Conservation (phyloP, 1,140 invertebrate species). For the Euwallacea fornicatus region DNA sequence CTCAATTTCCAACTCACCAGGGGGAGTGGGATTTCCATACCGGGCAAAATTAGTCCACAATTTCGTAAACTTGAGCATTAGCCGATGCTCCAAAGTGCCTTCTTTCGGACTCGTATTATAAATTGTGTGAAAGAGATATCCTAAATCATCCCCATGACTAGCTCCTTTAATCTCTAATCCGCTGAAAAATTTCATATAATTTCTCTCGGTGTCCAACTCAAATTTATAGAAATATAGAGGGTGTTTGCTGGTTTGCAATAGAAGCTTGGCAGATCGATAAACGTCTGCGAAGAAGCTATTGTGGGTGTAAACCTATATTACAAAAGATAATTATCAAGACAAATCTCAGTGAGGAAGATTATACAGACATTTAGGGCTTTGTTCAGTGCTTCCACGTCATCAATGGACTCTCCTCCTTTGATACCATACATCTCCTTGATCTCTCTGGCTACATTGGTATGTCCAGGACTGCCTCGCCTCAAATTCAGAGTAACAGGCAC, state of each 20-base stretch:
- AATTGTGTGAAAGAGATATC: constrained; percentile 61
- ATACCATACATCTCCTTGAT: constrained; percentile 45
- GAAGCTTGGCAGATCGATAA: constrained; percentile 26
- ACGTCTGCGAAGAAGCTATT: constrained; percentile 40
- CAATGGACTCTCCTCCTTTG: background rate
- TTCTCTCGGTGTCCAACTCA: constrained; percentile 38
- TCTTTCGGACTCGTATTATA: constrained; percentile 50
- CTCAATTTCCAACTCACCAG: constrained; percentile 45
- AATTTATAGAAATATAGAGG: constrained; percentile 43
- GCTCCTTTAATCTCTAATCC: constrained; percentile 4
- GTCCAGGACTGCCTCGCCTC: constrained; percentile 52
- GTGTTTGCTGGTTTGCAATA: constrained; percentile 21
- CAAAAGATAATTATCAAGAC: background rate
- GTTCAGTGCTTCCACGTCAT: background rate
- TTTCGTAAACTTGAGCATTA: constrained; percentile 57
- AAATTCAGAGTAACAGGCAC: constrained; percentile 55
- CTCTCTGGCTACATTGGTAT: constrained; percentile 53
- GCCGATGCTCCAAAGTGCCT: constrained; percentile 46
- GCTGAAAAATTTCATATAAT: constrained; percentile 35
- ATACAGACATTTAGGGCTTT: background rate
- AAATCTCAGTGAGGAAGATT: background rate
- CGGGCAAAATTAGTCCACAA: constrained; percentile 61
- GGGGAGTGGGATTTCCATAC: constrained; percentile 55
- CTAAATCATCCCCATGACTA: constrained; percentile 64
- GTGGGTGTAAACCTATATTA: constrained; percentile 36